These are phyloP conservation scores for Pollimyrus isidori DNA, from an alignment of 2,113 vertebrate genomes.

Conservation along the genomic window DNA sequence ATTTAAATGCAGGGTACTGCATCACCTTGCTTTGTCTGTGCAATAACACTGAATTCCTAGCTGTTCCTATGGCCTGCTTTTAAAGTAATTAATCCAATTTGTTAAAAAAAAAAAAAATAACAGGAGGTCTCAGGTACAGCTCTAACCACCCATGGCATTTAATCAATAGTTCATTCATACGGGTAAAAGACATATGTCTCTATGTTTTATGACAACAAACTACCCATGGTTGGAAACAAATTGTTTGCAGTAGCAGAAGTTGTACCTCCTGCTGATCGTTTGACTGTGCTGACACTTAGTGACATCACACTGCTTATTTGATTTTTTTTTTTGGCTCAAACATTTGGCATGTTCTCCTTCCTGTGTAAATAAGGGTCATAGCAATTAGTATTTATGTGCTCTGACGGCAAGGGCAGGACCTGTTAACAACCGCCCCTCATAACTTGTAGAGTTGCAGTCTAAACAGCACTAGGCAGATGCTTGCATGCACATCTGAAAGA, in stretches of 20 bases:
- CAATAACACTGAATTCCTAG: background rate
- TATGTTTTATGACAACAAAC: background rate
- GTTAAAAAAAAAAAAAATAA: background rate
- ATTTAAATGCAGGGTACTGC: background rate
- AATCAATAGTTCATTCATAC: background rate
- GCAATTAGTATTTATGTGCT: background rate
- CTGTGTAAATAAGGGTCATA: conserved; percentile 5
- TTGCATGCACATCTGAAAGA: background rate
- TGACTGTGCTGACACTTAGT: background rate
- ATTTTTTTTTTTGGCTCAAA: background rate
- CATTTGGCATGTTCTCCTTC: background rate
- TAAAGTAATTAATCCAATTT: conserved; percentile 9
- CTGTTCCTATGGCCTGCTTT: background rate
- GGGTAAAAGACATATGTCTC: background rate
- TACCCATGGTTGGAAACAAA: background rate
- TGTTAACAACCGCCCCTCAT: background rate
- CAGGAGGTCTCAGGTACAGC: background rate
- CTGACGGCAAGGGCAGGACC: background rate
- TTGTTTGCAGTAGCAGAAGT: background rate
- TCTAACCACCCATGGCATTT: background rate
- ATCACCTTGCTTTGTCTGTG: background rate
- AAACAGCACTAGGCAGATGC: background rate
- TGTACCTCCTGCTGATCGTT: background rate
- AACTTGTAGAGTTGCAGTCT: background rate
- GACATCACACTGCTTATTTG: background rate